A percentile compares a stretch with the other conserved stretches of the same genome.
Conservation (phyloP, 2,888 invertebrate species). For the Tetrapedia diversipes region DNA sequence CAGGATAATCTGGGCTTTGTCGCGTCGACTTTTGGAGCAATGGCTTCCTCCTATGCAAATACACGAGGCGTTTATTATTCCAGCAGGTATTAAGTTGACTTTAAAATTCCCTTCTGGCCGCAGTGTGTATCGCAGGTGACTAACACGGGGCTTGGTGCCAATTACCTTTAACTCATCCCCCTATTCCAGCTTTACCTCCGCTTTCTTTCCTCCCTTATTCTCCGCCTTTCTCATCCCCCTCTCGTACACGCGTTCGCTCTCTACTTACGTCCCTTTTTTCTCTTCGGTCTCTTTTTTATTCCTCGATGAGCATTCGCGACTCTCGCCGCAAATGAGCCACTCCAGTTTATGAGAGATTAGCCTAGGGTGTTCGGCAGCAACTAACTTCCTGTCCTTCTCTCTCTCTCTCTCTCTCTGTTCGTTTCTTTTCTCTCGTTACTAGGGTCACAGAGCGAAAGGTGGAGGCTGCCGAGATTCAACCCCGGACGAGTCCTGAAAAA, state of each 20-base stretch:
- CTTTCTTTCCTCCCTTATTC: slow-evolving; percentile 36
- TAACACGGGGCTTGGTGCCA: slow-evolving; percentile 53
- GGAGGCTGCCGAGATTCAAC: slow-evolving; percentile 57
- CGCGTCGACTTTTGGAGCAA: background rate
- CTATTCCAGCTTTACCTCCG: slow-evolving; percentile 42
- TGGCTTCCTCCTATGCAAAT: slow-evolving; percentile 33
- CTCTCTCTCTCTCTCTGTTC: slow-evolving; percentile 26
- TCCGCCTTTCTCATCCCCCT: slow-evolving; percentile 32
- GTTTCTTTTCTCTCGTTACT: slow-evolving; percentile 64
- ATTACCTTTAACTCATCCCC: slow-evolving; percentile 49
- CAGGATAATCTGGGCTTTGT: background rate
- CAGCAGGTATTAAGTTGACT: slow-evolving; percentile 33
- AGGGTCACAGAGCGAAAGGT: slow-evolving; percentile 67
- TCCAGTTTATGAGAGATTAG: slow-evolving; percentile 63
- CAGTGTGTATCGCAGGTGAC: slow-evolving; percentile 41
- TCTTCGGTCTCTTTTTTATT: slow-evolving; percentile 22
- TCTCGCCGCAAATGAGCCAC: slow-evolving; percentile 65
- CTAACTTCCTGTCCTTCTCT: slow-evolving; percentile 59
- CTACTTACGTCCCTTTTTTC: slow-evolving; percentile 28
- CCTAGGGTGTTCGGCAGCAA: slow-evolving; percentile 60
- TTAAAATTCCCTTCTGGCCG: slow-evolving; percentile 40
- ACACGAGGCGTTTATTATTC: slow-evolving; percentile 16
- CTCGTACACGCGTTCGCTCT: slow-evolving; percentile 34
- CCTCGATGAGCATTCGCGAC: slow-evolving; percentile 53
- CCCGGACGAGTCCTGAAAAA: slow-evolving; percentile 50